A percentile compares a stretch with the other conserved stretches of the same genome.
Conservation (phyloP, 2,888 invertebrate species). For the Dryomyza anilis region DNA sequence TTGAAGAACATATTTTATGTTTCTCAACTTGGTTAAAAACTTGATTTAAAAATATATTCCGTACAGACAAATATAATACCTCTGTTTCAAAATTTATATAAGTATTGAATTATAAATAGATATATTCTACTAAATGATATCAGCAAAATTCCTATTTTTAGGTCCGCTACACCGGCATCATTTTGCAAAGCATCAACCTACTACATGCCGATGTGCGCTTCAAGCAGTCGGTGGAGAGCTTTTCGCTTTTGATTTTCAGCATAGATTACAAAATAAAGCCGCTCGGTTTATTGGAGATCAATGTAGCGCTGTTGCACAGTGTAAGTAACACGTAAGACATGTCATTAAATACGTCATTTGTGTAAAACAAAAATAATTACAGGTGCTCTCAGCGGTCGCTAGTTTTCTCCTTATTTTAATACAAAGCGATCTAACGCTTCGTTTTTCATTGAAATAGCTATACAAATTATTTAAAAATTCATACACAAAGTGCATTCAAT, state of each 20-base stretch:
- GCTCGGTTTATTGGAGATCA: conserved; percentile 48
- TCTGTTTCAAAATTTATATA: conserved; percentile 1
- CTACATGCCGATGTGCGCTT: conserved; percentile 48
- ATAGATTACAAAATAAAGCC: conserved; percentile 50
- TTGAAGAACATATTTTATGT: too few relatives aligned
- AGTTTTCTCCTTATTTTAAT: conserved; percentile 56
- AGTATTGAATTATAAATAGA: too few relatives aligned
- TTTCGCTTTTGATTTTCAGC: conserved; percentile 45
- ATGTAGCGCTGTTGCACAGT: conserved; percentile 45
- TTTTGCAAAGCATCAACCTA: conserved; percentile 47
- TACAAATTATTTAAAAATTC: not conserved
- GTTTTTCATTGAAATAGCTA: conserved; percentile 46
- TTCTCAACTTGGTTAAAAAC: too few relatives aligned
- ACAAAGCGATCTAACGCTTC: conserved; percentile 53
- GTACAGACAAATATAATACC: not conserved
- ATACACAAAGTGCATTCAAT: too few relatives aligned
- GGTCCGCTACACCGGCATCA: conserved; percentile 48
- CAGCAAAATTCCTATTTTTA: too few relatives aligned
- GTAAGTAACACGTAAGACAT: too few relatives aligned
- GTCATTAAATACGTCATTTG: too few relatives aligned
- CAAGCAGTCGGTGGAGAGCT: conserved; percentile 47
- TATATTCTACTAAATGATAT: too few relatives aligned
- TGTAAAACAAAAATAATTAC: not conserved
- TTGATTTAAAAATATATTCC: too few relatives aligned
- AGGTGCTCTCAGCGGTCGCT: conserved; percentile 51